Evolutionary conservation across 2,113 vertebrate genomes (phyloP).

Genomic region (Gopherus flavomarginatus): DNA sequence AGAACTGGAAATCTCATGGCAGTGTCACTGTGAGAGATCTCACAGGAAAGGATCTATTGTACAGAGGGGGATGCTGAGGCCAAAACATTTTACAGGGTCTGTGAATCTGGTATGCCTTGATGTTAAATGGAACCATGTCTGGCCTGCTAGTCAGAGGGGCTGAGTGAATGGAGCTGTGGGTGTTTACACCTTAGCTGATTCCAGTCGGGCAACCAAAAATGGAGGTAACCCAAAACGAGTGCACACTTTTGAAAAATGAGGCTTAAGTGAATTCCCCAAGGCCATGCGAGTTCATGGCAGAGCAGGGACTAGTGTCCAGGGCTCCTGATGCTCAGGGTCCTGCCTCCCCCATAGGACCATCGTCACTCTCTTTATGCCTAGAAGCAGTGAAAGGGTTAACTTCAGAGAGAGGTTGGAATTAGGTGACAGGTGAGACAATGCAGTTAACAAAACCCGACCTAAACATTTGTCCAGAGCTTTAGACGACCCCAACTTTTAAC

Average conservation of each 20-base stretch:
- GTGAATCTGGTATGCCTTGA: background rate
- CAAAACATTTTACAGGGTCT: background rate
- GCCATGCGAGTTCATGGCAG: fast-evolving
- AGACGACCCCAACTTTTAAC: background rate
- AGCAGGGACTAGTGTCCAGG: background rate
- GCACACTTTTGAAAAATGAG: background rate
- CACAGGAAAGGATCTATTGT: background rate
- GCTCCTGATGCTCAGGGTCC: background rate
- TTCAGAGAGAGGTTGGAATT: background rate
- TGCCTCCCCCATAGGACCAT: background rate
- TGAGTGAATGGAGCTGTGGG: background rate
- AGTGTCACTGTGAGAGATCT: background rate
- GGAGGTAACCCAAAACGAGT: too few relatives aligned
- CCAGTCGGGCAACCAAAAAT: background rate
- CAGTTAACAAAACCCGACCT: background rate
- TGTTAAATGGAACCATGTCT: background rate
- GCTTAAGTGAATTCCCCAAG: background rate
- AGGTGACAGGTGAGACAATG: background rate
- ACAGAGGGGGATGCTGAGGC: background rate
- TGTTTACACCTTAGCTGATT: background rate
- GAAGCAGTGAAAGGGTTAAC: background rate
- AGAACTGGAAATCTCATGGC: too few relatives aligned
- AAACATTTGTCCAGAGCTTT: background rate
- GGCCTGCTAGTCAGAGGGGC: background rate
- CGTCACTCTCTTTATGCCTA: background rate